These are phyloP conservation scores for Stegostoma tigrinum DNA, from an alignment of 2,113 vertebrate species.

Conservation along the genomic window DNA sequence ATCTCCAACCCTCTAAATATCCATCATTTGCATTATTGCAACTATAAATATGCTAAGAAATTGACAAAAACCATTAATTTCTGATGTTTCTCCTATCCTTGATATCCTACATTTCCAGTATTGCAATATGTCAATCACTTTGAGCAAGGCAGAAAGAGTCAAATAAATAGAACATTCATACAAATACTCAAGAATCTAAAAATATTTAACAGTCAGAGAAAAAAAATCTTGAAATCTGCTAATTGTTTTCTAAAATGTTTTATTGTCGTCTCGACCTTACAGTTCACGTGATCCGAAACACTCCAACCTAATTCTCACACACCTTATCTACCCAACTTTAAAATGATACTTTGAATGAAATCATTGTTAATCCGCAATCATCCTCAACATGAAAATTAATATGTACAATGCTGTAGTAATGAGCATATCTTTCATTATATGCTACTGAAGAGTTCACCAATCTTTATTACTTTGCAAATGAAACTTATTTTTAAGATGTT, in stretches of 20 bases:
- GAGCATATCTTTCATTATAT: neutral
- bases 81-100: neutral
- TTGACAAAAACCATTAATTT: neutral
- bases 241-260: too few species aligned
- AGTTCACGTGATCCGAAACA: neutral
- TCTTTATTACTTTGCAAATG: neutral
- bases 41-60: neutral
- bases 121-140: neutral
- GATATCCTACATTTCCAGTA: neutral
- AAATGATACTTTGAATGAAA: neutral
- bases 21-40: neutral
- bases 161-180: neutral
- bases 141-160: neutral
- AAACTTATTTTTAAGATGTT: neutral
- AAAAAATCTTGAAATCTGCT: neutral
- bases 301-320: neutral
- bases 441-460: neutral
- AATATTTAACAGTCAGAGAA: neutral
- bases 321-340: neutral
- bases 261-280: neutral
- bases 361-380: neutral
- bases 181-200: neutral
- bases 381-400: neutral
- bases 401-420: neutral
- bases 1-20: neutral